Evolutionary conservation across 2,797 vertebrate species (phyloP), one percentile per base, ranked within the genome.

Genomic region (Hydrophis major): DNA sequence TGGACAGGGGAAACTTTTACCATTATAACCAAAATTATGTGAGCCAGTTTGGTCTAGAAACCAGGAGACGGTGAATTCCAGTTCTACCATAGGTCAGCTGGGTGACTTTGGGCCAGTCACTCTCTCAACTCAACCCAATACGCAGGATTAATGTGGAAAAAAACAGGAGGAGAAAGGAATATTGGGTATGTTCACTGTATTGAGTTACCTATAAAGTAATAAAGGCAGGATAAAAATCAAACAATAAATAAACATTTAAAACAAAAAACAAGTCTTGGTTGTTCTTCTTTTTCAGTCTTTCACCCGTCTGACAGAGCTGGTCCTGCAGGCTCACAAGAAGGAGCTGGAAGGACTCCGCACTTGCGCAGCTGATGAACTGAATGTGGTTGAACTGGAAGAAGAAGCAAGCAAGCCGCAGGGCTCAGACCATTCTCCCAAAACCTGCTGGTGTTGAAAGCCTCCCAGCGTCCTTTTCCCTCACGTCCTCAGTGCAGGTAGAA

Each of bases 251-350:
- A 66, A 61, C 59, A 53, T 12, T 61, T 28, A 28, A 69, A 69
- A 32, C 32, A 16, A 12, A 12, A 32, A n/a, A 13, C n/a, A 53
- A 53, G 50, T 50, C 16, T 87, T n/a, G 66, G 27, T 66, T 66
- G 27, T 32, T 13, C 11, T 86, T 28, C 1, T 92, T 93, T 92
- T 87, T 28, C 96, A 99, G 99, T 98, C 98, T 25, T 99, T 99
- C 96, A 98, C 98, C 0, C 98, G 98, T 28, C 95, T 98, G 96
- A 98, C 99, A 0, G 98, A 99, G 96, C 97, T 99, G 97, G 99
- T 99, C 95, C 98, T 99, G 94, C 98, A 98, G 97, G 98, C 98
- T n/a, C 98, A 99, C 87, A 98, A 97, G 96, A 98, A 98, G 95
- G 98, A 99, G 42, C 96, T 98, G 95, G 98, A 98, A 0, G 97